Conservation (phyloP, 1,140 invertebrate genomes). For the Bursaphelenchus mucronatus region DNA sequence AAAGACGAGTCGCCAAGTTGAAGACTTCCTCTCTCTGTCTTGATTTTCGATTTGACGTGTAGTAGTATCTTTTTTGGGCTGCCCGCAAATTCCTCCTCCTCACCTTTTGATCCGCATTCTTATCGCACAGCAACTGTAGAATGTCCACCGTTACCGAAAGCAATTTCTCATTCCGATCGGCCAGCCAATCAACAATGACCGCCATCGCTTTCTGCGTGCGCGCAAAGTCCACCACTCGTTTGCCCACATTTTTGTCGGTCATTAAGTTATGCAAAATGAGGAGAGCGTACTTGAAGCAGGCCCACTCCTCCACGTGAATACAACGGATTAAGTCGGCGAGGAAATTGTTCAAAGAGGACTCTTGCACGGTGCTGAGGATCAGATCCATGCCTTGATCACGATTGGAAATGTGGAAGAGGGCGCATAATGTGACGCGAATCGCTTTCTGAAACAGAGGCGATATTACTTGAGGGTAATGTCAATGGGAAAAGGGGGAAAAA, state of each 20-base stretch:
- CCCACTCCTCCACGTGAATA: constrained; percentile 20
- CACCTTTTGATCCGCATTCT: constrained; percentile 42
- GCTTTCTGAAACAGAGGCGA: constrained; percentile 27
- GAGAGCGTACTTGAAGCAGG: constrained; percentile 40
- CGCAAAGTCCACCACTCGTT: constrained; percentile 30
- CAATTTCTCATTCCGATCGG: constrained; percentile 42
- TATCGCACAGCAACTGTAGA: constrained; percentile 29
- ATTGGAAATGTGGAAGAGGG: constrained; percentile 40
- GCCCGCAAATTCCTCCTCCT: not conserved
- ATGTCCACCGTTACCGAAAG: constrained; percentile 37
- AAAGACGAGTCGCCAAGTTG: no score
- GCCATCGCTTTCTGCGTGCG: constrained; percentile 31
- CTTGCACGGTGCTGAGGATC: constrained; percentile 25
- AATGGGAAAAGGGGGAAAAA: no score
- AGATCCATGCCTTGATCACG: constrained; percentile 36
- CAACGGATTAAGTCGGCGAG: constrained; percentile 30
- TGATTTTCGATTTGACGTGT: no score
- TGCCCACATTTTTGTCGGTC: constrained; percentile 26
- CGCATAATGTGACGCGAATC: constrained; percentile 22
- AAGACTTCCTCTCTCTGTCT: no score
- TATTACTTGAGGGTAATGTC: no score
- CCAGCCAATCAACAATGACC: constrained; percentile 29
- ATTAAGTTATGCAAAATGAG: constrained; percentile 41
- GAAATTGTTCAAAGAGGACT: constrained; percentile 5
- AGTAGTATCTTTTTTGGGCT: constrained; percentile 3